phyloP scores from a whole-genome alignment of 2,888 invertebrate genomes.

The Ectemnius continuus region DNA sequence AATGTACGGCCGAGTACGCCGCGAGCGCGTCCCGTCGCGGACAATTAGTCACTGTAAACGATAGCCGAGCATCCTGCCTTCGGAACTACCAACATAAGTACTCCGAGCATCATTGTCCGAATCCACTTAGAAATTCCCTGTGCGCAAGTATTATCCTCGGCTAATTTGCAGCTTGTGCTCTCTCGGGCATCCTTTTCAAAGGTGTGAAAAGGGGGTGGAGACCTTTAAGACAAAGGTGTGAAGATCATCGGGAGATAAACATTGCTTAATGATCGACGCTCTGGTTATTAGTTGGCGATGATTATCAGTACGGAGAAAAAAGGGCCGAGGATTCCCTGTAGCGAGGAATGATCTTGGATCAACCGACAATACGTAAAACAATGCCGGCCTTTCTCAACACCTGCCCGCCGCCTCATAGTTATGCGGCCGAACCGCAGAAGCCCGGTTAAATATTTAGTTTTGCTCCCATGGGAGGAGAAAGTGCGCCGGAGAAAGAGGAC shows the following conservation, averaged over 20 bases:
- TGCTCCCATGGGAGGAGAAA: conserved; percentile 17
- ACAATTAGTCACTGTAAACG: conserved; percentile 2
- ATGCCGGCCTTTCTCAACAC: conserved; percentile 64
- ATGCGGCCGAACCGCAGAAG: conserved; percentile 29
- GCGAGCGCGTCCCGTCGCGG: conserved; percentile 19
- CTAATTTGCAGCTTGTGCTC: not conserved
- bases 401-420: conserved; percentile 53
- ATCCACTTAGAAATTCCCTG: not conserved
- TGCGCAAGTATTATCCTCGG: not conserved
- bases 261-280: conserved; percentile 45
- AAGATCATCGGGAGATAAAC: conserved; percentile 46
- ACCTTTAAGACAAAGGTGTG: conserved; percentile 21
- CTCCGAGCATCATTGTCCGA: not conserved
- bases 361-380: conserved; percentile 44
- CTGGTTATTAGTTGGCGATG: conserved; percentile 53
- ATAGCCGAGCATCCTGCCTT: not conserved
- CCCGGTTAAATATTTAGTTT: conserved; percentile 66
- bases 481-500: conserved; percentile 11
- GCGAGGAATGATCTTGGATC: conserved; percentile 42
- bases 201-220: conserved; percentile 43
- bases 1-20: conserved; percentile 68
- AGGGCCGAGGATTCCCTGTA: conserved; percentile 46
- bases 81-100: not conserved
- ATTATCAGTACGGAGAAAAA: conserved; percentile 41
- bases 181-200: not conserved